Base-by-base conservation (phyloP, 2,888 invertebrate genomes). In the Nemapogon koenigi region DNA sequence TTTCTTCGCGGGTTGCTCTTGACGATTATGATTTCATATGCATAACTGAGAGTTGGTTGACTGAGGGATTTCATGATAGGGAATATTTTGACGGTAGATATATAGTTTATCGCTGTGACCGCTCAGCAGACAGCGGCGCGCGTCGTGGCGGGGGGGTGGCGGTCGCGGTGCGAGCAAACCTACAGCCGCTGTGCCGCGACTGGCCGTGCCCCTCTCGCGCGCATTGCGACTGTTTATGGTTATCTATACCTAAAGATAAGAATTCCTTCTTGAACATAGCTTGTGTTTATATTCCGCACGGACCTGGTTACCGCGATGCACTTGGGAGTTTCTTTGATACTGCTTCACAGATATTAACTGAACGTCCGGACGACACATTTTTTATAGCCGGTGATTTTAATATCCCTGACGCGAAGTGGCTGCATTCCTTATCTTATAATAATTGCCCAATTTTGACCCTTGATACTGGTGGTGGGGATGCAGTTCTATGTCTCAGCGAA, bases 51-150 rank as follows among this genome's bases (percentile, higher is more conserved):
- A 38, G 31, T 15, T 41, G 41, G 41, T 19, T 41, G 2, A 36
- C 30, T 13, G 18, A 14, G 11, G n/a, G 31, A 19, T 41, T 41
- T 16, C 30, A 38, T 19, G 32, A 36, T 17, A 25, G 35, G 11
- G 41, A 41, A 26, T 41, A 31, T 32, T 41, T 41, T 7, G 41
- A 41, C 18, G 31, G 35, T 19, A 33, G 41, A 25, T 41, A 41
- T 30, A 26, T 35, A 14, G 41, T 39, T 6, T 41, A 28, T 14
- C 31, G 40, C 18, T 18, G 28, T 22, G 40, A 37, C 26, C 26
- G 40, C 10, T 26, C 31, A 10, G 17, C 8, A 22, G 37, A 2
- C 19, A 37, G 16, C 13, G 37, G 28, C 3, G 14, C 8, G 33
- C 19, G 11, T 28, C 38, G 30, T 13, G 33, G 19, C 19, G 40